Evolutionary conservation across 2,113 vertebrate species (phyloP).

Genomic region (Rhea americana): DNA sequence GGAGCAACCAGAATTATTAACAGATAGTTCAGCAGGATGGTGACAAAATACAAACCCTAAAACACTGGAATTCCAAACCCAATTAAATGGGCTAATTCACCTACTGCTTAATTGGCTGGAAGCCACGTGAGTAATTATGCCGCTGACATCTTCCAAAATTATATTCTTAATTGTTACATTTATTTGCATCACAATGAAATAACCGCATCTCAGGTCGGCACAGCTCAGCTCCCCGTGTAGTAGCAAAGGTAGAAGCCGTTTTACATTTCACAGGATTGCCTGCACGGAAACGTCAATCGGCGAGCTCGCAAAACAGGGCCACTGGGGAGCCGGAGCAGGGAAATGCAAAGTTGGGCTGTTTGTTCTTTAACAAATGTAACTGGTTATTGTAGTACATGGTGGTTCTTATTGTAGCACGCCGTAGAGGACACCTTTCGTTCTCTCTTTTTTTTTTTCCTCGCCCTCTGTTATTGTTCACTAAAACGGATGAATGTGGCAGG

Average conservation of each 20-base stretch:
- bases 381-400: constrained; percentile 11
- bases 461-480: constrained; percentile 43
- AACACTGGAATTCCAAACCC: constrained; percentile 70
- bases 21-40: constrained; percentile 57
- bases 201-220: constrained; percentile 30
- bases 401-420: constrained; percentile 4
- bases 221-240: neutral
- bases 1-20: constrained; percentile 65
- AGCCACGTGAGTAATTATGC: constrained; percentile 78
- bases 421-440: neutral
- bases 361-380: constrained; percentile 49
- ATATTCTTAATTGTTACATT: constrained; percentile 83
- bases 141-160: constrained; percentile 77
- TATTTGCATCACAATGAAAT: constrained; percentile 80
- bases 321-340: constrained; percentile 55
- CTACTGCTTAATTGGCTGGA: constrained; percentile 78
- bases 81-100: constrained; percentile 77
- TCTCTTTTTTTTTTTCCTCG: neutral
- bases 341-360: constrained; percentile 53
- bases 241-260: constrained; percentile 11
- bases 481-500: constrained; percentile 49
- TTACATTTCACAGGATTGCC: constrained; percentile 51
- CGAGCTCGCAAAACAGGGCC: constrained; percentile 51
- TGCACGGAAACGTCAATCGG: constrained; percentile 48
- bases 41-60: constrained; percentile 69